Evolutionary conservation across 2,797 vertebrate species (phyloP), one percentile per base, ranked within the genome.

Genomic region (Megaceryle alcyon): DNA sequence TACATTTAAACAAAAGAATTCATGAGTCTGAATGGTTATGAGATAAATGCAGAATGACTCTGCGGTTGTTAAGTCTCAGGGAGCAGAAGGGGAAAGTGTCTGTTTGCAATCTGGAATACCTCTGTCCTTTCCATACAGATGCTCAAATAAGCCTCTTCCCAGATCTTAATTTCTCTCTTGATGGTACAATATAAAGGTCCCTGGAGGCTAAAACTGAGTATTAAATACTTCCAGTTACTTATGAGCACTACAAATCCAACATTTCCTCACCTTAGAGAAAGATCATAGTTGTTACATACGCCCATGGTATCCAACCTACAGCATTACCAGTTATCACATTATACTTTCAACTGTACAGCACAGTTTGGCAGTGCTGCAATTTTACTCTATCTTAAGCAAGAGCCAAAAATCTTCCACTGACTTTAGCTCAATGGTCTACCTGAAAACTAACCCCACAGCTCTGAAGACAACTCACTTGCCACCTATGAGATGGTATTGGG

Each of bases 31-130:
- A 90, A 81, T n/a, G 53, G 66, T 71, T 84, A 77, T 33, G 64
- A 90, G 60, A 37, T 68, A 82, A 89, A 69, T 0, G 0, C 33
- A 35, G 60, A 75, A 85, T 8, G 6, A 53, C 48, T 41, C 25
- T 46, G 31, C 8, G 4, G 3, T 39, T 48, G 59, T 59, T 88
- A 14, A 63, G 10, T 39, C 41, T n/a, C 3, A 0, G 57, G 29
- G 37, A 93, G 71, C 54, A 94, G 89, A 79, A 78, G 18, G 76
- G 31, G 20, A 90, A 84, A 57, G 56, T 21, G 64, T 49, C 44
- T 73, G 37, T 94, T 94, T 90, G 65, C 86, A 95, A 3, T 80
- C 91, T 88, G 90, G 68, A 93, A 1, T 53, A 64, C 22, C 81
- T 88, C 86, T 26, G 35, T 65, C 33, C 49, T 79, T 54, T 29